A percentile compares a stretch with the other conserved stretches of the same genome.
phyloP scores from a whole-genome alignment of 2,888 invertebrate genomes.

The Hemistola chrysoprasaria region DNA sequence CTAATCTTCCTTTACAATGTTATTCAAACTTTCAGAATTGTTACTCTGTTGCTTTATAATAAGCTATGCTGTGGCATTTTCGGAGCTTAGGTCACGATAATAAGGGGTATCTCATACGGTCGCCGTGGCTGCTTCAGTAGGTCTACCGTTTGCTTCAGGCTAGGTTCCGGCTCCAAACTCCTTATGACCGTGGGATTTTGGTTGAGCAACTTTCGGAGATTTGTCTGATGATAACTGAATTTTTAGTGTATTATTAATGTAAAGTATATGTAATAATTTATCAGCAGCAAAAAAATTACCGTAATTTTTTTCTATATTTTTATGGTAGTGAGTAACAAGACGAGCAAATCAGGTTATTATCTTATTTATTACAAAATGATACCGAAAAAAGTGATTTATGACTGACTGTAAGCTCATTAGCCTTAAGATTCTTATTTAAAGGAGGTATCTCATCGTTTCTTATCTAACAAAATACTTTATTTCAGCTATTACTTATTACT shows the following conservation, averaged over 20 bases:
- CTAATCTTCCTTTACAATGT: background rate
- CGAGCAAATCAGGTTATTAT: too few relatives aligned
- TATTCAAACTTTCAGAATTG: constrained; percentile 8
- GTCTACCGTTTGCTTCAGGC: constrained; percentile 79
- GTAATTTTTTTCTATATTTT: constrained; percentile 5
- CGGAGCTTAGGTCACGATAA: constrained; percentile 35
- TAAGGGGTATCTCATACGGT: constrained; percentile 51
- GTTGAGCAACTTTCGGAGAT: constrained; percentile 46
- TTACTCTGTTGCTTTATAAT: constrained; percentile 22
- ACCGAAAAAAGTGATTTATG: too few relatives aligned
- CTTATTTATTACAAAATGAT: too few relatives aligned
- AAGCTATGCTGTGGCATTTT: constrained; percentile 52
- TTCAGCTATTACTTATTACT: too few relatives aligned
- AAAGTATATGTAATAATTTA: constrained; percentile 11
- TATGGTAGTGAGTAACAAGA: too few relatives aligned
- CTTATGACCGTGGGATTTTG: constrained; percentile 73
- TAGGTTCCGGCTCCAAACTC: constrained; percentile 65
- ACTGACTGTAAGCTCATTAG: too few relatives aligned
- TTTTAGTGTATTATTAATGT: constrained; percentile 25
- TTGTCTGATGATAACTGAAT: constrained; percentile 57
- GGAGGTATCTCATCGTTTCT: too few relatives aligned
- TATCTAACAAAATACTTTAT: too few relatives aligned
- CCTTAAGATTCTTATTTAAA: too few relatives aligned
- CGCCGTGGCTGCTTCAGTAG: constrained; percentile 71
- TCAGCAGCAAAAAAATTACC: constrained; percentile 2